phyloP scores from a whole-genome alignment of 1,140 invertebrate genomes.

The Littorina saxatilis region DNA sequence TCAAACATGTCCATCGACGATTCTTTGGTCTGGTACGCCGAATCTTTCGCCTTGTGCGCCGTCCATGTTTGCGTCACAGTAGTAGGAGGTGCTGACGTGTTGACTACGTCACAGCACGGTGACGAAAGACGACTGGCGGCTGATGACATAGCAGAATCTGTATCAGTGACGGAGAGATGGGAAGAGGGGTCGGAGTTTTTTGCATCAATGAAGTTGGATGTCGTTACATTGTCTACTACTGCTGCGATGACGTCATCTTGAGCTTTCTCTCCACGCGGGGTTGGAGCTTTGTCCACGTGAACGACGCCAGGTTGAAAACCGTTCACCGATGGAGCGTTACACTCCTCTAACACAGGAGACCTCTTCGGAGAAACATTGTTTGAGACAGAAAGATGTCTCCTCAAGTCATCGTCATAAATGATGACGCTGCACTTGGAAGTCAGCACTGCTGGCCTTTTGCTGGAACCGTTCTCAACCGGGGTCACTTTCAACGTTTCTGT shows the following conservation, averaged over 20 bases:
- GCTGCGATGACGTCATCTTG: background rate
- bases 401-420: constrained; percentile 39
- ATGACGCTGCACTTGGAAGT: constrained; percentile 46
- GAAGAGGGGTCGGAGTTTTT: background rate
- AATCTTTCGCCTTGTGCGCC: constrained; percentile 46
- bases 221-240: too few species aligned
- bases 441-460: background rate
- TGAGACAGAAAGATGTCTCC: constrained; percentile 14
- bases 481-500: background rate
- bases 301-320: background rate
- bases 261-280: background rate
- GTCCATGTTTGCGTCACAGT: background rate
- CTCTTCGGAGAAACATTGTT: constrained; percentile 11
- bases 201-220: background rate
- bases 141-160: constrained; percentile 53
- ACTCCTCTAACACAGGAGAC: background rate
- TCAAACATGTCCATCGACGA: constrained; percentile 50
- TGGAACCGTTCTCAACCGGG: background rate
- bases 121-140: constrained; percentile 48
- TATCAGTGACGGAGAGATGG: constrained; percentile 43
- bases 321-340: background rate
- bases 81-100: background rate
- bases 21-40: constrained; percentile 62
- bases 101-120: constrained; percentile 9
- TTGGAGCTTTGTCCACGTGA: background rate